Base-by-base conservation (phyloP, 2,888 invertebrate genomes). In the Tenthredo mesomela region DNA sequence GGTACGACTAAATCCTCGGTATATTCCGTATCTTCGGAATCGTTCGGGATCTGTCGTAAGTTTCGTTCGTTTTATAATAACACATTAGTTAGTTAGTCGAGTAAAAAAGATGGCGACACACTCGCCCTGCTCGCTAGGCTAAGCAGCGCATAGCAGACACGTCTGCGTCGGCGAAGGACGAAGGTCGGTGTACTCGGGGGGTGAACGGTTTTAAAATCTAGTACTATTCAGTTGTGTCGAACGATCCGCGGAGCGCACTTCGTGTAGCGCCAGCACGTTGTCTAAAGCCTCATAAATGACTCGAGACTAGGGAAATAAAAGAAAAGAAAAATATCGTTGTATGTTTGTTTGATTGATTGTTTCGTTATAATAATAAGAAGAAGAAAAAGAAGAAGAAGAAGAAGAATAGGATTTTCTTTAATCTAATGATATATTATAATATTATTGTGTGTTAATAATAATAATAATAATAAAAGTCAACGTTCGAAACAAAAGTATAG, bases 141-240 rank as follows among this genome's bases (percentile, higher is more conserved):
- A n/a, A n/a, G n/a, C n/a, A n/a, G n/a, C n/a, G n/a, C n/a, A n/a
- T n/a, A 40, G 58, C 84, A 80, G 80, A 80, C 80, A 80, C 80
- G 80, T 80, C 80, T 80, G 82, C 82, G 82, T 50, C 82, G 82
- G 82, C 82, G 80, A 82, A 70, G 82, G 82, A 82, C 82, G 82
- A 82, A 82, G 82, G 82, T 82, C 82, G 82, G 82, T 82, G 82
- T 82, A 67, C 82, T 67, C 82, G 70, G 82, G 82, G 80, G 82
- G 82, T 82, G 82, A 82, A 82, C 70, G 67, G 82, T 82, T 82
- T 70, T 47, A 43, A 82, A 82, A 80, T 80, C 50, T 25, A 80
- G 80, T 61, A n/a, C n/a, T n/a, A n/a, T 25, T 29, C 88, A 90
- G 90, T 90, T 88, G 89, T 89, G 88, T 87, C 88, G 88, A 87